Conservation (phyloP, 2,888 invertebrate species). For the Sylvicola fuscatus region DNA sequence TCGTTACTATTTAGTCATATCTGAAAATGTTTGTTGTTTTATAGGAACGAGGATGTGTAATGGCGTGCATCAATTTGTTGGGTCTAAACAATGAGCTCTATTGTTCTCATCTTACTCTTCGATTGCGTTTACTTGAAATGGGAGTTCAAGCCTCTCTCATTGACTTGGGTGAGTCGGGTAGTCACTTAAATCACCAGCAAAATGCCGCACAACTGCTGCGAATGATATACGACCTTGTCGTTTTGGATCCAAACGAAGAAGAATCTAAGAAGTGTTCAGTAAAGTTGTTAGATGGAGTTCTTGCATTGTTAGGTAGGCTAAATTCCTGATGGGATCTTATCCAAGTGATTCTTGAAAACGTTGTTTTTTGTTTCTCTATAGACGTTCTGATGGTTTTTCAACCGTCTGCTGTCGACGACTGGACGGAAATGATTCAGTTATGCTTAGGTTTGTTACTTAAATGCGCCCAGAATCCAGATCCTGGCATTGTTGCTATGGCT, state of each 20-base stretch:
- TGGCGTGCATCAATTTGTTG: conserved; percentile 34
- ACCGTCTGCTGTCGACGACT: conserved; percentile 27
- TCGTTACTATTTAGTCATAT: too few relatives aligned
- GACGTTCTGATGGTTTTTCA: conserved; percentile 35
- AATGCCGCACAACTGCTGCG: conserved; percentile 34
- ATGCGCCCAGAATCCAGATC: conserved; percentile 27
- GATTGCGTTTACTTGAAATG: conserved; percentile 35
- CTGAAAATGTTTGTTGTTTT: conserved; percentile 1
- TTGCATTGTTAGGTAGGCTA: conserved; percentile 23
- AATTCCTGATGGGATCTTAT: too few relatives aligned
- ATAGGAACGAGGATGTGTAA: conserved; percentile 34
- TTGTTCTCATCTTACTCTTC: conserved; percentile 30
- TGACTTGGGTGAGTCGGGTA: conserved; percentile 32
- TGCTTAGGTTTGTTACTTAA: conserved; percentile 26
- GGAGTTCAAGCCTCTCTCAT: conserved; percentile 33
- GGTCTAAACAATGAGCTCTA: conserved; percentile 33
- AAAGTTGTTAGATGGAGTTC: conserved; percentile 32
- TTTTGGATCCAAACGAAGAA: conserved; percentile 30
- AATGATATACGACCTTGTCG: conserved; percentile 34
- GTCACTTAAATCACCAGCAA: conserved; percentile 23
- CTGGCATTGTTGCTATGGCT: conserved; percentile 35
- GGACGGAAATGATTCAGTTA: conserved; percentile 35
- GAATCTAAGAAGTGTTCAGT: conserved; percentile 29
- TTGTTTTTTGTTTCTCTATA: conserved; percentile 8
- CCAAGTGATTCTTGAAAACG: background rate